Evolutionary conservation across 2,113 vertebrate genomes (phyloP).

Genomic region (Hippolais icterina): DNA sequence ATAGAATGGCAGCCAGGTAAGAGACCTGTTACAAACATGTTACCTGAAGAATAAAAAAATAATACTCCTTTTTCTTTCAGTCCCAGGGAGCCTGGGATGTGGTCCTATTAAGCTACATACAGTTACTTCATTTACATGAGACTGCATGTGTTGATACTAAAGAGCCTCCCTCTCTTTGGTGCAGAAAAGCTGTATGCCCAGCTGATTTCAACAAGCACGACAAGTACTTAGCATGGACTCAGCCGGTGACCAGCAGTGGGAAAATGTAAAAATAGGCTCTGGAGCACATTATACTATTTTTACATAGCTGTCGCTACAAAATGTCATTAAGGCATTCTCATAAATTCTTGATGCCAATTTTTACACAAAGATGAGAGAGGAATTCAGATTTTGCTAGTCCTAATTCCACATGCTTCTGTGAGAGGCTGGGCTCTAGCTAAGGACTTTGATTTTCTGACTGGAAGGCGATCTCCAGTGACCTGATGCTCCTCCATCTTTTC

Average conservation of each 20-base stretch:
- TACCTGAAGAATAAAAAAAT: not conserved
- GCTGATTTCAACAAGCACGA: not conserved
- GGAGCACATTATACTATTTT: not conserved
- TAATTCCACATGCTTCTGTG: not conserved
- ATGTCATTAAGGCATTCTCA: not conserved
- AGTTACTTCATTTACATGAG: constrained; percentile 2
- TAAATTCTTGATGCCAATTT: not conserved
- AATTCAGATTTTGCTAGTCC: not conserved
- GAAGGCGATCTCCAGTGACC: not conserved
- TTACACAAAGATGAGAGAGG: not conserved
- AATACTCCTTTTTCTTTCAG: not conserved
- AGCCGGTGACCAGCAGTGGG: not conserved
- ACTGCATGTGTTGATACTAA: not conserved
- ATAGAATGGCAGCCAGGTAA: not conserved
- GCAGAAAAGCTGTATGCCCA: not conserved
- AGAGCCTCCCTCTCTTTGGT: not conserved
- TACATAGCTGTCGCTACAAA: not conserved
- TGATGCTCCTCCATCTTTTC: not conserved
- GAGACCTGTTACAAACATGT: not conserved
- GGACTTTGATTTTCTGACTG: not conserved
- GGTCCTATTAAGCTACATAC: not conserved
- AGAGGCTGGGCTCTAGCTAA: not conserved
- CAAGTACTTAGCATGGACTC: not conserved
- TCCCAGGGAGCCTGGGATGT: not conserved
- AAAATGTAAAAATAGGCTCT: not conserved